phyloP scores from a whole-genome alignment of 2,113 vertebrate species.

The Potamarius usumacintae region DNA sequence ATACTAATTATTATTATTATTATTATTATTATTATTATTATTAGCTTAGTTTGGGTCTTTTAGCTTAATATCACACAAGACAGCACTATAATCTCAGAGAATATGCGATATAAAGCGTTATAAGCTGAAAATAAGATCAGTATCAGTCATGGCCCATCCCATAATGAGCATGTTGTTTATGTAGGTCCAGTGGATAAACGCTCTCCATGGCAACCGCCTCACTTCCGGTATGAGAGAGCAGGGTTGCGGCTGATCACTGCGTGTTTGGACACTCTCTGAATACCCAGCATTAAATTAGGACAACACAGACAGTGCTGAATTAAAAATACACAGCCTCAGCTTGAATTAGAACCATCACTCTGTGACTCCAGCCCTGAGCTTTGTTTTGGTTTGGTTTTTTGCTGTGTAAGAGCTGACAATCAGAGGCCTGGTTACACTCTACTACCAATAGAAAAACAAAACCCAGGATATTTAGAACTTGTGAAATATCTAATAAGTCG shows the following conservation, averaged over 20 bases:
- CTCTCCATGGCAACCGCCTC: slow-evolving; percentile 24
- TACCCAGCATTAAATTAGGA: neutral
- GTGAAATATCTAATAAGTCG: neutral
- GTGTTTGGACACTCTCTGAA: slow-evolving; percentile 62
- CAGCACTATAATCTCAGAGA: neutral
- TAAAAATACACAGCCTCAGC: no score
- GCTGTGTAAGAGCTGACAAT: slow-evolving; percentile 10
- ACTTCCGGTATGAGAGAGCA: slow-evolving; percentile 51
- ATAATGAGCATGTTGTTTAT: slow-evolving; percentile 3
- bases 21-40: no score
- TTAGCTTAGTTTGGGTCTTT: neutral
- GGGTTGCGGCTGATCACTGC: slow-evolving; percentile 45
- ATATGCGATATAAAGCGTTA: neutral
- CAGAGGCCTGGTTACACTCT: neutral
- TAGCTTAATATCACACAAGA: neutral
- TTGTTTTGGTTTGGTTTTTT: neutral
- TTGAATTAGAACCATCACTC: no score
- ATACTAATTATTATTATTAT: no score
- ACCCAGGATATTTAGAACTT: neutral
- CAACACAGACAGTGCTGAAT: neutral
- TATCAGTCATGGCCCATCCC: neutral
- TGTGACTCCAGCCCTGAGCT: neutral
- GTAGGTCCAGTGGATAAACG: neutral
- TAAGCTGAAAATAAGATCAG: neutral
- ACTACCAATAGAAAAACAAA: neutral